phyloP scores from a whole-genome alignment of 2,797 vertebrate genomes.

The Atherinosoma microstoma region DNA sequence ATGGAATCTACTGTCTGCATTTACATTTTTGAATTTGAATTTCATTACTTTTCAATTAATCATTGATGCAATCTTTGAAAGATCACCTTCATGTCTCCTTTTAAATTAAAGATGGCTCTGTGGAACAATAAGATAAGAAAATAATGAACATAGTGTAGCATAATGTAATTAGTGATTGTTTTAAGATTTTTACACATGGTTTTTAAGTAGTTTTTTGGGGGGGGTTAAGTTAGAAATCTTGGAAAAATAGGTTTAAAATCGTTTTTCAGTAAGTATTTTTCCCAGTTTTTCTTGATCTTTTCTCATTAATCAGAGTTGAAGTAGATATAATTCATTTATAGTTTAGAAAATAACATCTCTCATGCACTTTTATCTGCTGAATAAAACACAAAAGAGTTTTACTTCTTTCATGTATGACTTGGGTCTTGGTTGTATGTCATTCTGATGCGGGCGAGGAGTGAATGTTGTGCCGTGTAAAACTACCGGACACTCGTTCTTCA shows the following conservation, averaged over 20 bases:
- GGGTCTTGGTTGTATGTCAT: constrained; percentile 6
- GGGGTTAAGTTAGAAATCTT: neutral
- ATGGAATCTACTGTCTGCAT: neutral
- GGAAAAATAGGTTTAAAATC: constrained; percentile 1
- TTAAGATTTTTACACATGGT: neutral
- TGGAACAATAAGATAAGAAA: neutral
- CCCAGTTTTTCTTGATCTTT: constrained; percentile 9
- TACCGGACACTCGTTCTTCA: constrained; percentile 35
- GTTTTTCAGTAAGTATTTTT: neutral
- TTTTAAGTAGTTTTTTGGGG: neutral
- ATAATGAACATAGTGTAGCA: neutral
- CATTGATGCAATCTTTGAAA: constrained; percentile 13
- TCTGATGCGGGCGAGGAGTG: constrained; percentile 22
- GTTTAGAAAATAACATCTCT: neutral
- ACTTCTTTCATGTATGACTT: neutral
- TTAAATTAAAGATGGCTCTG: constrained; percentile 15
- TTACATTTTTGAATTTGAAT: constrained; percentile 3
- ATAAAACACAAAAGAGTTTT: neutral
- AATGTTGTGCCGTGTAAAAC: constrained; percentile 23
- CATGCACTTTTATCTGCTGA: neutral
- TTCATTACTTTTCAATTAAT: constrained; percentile 10
- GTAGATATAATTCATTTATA: neutral
- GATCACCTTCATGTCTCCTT: constrained; percentile 7
- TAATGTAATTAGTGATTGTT: neutral
- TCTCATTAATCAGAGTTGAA: constrained; percentile 7